Base-by-base conservation (phyloP, 2,113 vertebrate species). In the Rissa tridactyla region DNA sequence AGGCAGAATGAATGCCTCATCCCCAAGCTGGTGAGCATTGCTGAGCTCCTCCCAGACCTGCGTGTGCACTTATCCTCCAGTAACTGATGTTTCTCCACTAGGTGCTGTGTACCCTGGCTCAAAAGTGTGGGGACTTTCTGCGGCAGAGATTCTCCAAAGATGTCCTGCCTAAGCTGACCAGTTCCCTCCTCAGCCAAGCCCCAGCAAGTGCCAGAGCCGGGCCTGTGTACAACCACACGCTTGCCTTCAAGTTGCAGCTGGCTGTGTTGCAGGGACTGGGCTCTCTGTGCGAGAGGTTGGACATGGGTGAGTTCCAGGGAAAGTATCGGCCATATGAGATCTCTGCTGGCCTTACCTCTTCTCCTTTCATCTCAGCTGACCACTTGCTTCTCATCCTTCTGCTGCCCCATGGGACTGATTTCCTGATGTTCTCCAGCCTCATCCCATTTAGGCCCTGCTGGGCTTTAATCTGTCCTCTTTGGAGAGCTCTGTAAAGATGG, bases 161-260 rank as follows among this genome's bases (percentile, higher is more conserved):
- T 9, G 97, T 99, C 70, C 97, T 99, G 42, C 99, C 99, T 19
- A 98, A 98, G 85, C 96, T 99, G 97, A 96, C 98, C 11, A 75
- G 92, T 30, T 99, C 98, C 51, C 97, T 99, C 36, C 83, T 92
- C 46, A 97, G 96, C 61, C 99, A 99, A 94, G 99, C 99, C 30
- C 97, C 98, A 1, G 81, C 98, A 47, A 99, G 99, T 30, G 98
- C 98, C 96, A 98, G 98, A 34, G 98, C 99, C 0, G 98, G 99
- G 34, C 98, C 99, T 0, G 83, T 99, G 76, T 99, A 99, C 98
- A 97, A 68, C 32, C 99, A 99, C 97, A 99, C 98, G 0, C 94
- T 99, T 72, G 98, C 98, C 95, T 99, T 99, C 98, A 99, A 99
- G 96, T 87, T 99, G 82, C 99, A 99, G 97, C 97, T 99, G 90